These are phyloP conservation scores for Pristiophorus japonicus DNA, from an alignment of 2,113 vertebrate species.

Conservation along the genomic window DNA sequence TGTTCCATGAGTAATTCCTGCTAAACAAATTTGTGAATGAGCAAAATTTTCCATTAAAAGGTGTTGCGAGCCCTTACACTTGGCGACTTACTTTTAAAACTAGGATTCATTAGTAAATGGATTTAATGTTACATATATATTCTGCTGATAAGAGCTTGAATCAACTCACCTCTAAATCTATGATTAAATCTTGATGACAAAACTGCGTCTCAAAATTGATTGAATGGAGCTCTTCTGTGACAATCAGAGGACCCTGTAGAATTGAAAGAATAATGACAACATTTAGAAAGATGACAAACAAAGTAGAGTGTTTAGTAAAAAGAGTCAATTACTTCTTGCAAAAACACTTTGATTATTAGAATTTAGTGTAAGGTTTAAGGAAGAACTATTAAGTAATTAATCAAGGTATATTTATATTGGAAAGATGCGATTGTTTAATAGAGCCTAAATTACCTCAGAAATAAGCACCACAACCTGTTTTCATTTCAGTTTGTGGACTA, in stretches of 20 bases:
- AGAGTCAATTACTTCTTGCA: background rate
- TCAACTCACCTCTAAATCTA: slow-evolving; percentile 79
- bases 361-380: background rate
- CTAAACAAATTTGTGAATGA: background rate
- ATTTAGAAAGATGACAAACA: too few species aligned
- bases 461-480: background rate
- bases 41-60: background rate
- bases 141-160: background rate
- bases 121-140: background rate
- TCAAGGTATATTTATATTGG: background rate
- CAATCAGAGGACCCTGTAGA: slow-evolving; percentile 77
- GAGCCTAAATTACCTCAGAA: background rate
- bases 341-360: background rate
- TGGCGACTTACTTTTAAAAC: background rate
- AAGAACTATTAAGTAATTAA: background rate
- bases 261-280: background rate
- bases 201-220: slow-evolving; percentile 89
- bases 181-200: slow-evolving; percentile 77
- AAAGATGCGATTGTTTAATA: background rate
- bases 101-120: background rate
- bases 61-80: background rate
- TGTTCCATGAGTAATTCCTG: background rate
- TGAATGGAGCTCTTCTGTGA: slow-evolving; percentile 89
- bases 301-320: background rate
- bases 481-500: background rate